These are phyloP conservation scores for Folsomia manolachei DNA, from an alignment of 2,888 invertebrate genomes.

Conservation along the genomic window DNA sequence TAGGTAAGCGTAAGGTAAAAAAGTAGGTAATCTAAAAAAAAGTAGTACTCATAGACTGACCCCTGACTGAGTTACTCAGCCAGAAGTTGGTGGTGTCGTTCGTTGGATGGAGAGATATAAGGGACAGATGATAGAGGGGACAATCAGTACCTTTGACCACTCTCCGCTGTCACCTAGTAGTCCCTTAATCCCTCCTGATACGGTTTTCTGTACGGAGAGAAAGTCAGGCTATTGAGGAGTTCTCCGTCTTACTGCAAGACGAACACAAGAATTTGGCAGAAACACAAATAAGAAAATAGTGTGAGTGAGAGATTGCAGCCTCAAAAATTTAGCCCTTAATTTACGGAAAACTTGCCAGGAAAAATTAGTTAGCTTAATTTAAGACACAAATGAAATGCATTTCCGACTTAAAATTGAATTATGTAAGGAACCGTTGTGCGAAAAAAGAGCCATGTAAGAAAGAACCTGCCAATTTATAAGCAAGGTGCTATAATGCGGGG, in stretches of 20 bases:
- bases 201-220: constrained; percentile 24
- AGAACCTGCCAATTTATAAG: neutral
- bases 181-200: constrained; percentile 50
- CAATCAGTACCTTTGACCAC: constrained; percentile 52
- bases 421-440: too few species aligned
- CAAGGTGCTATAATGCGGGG: neutral
- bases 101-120: constrained; percentile 50
- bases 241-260: neutral
- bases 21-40: too few species aligned
- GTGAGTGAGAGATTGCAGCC: too few species aligned
- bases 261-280: constrained; percentile 2
- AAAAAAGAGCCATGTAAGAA: too few species aligned
- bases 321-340: neutral
- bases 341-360: neutral
- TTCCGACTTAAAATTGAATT: neutral
- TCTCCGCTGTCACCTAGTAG: constrained; percentile 53
- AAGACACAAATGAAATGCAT: neutral
- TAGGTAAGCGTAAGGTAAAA: too few species aligned
- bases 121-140: constrained; percentile 52
- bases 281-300: neutral
- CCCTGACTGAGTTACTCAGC: too few species aligned
- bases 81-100: constrained; percentile 23
- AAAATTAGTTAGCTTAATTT: neutral
- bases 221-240: constrained; percentile 16
- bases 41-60: constrained; percentile 17